These are phyloP conservation scores for Petromus typicus DNA, from an alignment of 2,113 vertebrate species.

Conservation along the genomic window DNA sequence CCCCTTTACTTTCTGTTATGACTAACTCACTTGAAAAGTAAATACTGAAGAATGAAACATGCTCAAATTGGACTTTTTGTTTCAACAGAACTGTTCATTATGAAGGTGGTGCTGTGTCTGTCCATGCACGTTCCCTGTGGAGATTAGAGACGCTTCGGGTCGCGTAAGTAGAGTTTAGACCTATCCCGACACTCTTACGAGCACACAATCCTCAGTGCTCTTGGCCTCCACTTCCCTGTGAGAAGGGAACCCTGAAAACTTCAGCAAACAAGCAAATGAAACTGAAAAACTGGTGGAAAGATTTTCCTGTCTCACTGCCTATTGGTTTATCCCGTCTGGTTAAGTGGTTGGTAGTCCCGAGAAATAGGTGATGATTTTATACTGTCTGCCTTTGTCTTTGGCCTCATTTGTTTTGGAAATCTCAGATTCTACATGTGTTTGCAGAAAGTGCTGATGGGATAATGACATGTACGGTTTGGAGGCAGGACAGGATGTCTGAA, in stretches of 20 bases:
- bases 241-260: not conserved
- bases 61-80: not conserved
- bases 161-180: constrained; percentile 90
- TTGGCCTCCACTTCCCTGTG: not conserved
- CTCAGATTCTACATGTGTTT: not conserved
- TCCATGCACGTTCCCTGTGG: constrained; percentile 97
- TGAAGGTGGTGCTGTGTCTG: constrained; percentile 96
- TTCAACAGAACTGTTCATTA: constrained; percentile 94
- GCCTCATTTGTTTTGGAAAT: not conserved
- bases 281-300: not conserved
- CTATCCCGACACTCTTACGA: not conserved
- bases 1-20: not conserved
- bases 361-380: not conserved
- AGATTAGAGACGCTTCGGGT: constrained; percentile 97
- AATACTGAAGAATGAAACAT: not conserved
- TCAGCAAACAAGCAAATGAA: not conserved
- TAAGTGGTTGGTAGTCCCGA: not conserved
- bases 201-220: rapidly evolving
- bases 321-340: constrained; percentile 2
- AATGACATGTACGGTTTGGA: not conserved
- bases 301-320: not conserved
- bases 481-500: not conserved
- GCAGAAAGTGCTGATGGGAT: not conserved
- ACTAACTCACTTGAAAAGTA: not conserved
- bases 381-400: not conserved